phyloP scores from a whole-genome alignment of 2,888 invertebrate genomes.

The Andrena hattorfiana region DNA sequence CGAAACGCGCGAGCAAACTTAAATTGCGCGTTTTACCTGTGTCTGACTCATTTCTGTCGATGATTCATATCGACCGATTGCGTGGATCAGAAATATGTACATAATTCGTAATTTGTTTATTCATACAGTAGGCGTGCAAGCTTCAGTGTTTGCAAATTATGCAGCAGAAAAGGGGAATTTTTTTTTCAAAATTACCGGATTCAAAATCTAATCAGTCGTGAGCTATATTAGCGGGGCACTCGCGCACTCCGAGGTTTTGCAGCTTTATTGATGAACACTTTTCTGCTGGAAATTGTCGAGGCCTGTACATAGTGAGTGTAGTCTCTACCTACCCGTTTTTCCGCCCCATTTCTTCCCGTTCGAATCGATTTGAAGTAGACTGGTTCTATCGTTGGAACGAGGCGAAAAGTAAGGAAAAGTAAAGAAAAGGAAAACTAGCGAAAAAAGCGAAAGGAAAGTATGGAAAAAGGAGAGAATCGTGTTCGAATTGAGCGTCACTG shows the following conservation, averaged over 20 bases:
- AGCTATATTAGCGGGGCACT: slow-evolving; percentile 11
- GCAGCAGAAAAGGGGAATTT: no score
- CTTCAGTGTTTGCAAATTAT: no score
- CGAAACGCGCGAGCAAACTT: not conserved
- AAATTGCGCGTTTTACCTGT: not conserved
- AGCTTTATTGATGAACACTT: slow-evolving; percentile 23
- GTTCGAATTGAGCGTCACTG: slow-evolving; percentile 61
- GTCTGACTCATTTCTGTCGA: slow-evolving; percentile 20
- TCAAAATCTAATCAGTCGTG: not conserved
- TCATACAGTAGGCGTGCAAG: not conserved
- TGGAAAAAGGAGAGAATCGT: not conserved
- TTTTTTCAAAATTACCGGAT: no score
- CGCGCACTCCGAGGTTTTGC: slow-evolving; percentile 50
- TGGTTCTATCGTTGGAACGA: no score
- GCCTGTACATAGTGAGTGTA: not conserved
- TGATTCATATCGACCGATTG: slow-evolving; percentile 24
- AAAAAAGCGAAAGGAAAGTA: not conserved
- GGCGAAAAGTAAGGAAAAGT: no score
- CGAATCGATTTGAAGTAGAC: no score
- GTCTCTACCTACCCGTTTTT: no score
- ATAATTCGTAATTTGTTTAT: not conserved
- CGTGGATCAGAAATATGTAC: not conserved
- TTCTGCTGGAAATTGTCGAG: slow-evolving; percentile 24
- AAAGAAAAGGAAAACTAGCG: not conserved
- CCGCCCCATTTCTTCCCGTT: no score